Base-by-base conservation (phyloP, 2,888 invertebrate species). In the Dioctria rufipes region DNA sequence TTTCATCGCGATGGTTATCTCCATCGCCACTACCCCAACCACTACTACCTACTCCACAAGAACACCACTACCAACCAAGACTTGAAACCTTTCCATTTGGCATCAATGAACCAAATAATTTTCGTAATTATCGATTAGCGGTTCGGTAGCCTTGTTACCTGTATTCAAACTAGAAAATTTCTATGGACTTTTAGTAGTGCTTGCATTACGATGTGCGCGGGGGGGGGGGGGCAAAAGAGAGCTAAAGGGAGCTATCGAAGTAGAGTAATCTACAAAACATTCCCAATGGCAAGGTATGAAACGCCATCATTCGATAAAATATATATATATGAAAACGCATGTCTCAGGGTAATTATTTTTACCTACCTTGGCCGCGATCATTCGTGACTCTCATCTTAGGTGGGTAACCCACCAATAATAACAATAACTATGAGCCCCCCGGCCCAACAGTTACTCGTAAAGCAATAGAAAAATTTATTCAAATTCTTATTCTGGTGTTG, bases 131-230 rank as follows among this genome's bases (percentile, higher is more conserved):
- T 79, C 67, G 79, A 79, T 79, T 79, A 79, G 58, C 66, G 79
- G 54, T 79, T 69, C 79, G 79, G 79, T 79, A 79, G 79, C 79
- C 79, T 69, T 79, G 79, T 79, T 79, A 79, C 79, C 67, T 67
- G 79, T 46, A 69, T 69, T 79, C 79, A 37, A 58, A 60, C 58
- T 11, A 51, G 25, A 25, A 25, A 25, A 25, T 25, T 25, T 25
- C 25, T 25, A 25, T 25, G 25, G 25, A 25, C 25, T 25, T 25
- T 25, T 25, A 25, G 25, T 25, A 25, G 25, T 25, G 25, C 25
- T 25, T 25, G 25, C 0, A 25, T 25, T 25, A 25, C 37, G 49
- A 69, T 39, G n/a, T 11, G 51, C 25, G 67, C 46, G 25, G 8
- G 46, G 54, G 60, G 42, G 43, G 67, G 49, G 42, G n/a, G 58